Evolutionary conservation across 2,888 invertebrate genomes (phyloP), one percentile per base, ranked within the genome.

Genomic region (Dryobota labecula): DNA sequence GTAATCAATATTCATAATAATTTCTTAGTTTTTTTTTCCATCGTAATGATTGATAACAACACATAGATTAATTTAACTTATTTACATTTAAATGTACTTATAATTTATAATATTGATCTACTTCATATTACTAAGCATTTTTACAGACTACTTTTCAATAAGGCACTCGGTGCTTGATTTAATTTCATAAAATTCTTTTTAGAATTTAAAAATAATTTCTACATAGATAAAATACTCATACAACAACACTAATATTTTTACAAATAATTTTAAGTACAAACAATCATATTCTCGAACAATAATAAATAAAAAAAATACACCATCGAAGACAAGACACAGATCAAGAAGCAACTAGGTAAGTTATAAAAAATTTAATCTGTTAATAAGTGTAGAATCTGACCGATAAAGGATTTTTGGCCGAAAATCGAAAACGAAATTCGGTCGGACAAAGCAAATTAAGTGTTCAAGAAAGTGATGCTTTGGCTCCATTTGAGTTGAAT

Each of bases 81-180:
- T 76, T 71, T 81, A 76, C 77, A 71, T 33, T 64, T 13, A 45
- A 20, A 58, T 24, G 43, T 60, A 70, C 65, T 61, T 81, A 68
- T 24, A 58, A 62, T 75, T 61, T 81, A 68, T 24, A 58, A 62
- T 75, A 75, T 49, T 30, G 1, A 20, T 15, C 5, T 51, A 63
- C 5, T 53, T 57, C 11, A 41, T 60, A 76, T 54, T 43, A 51
- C 43, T 64, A 80, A 86, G 82, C 78, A 81, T 78, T 90, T 92
- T 82, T 94, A 95, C 93, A 92, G 78, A 86, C 95, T 95, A 95
- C 93, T 45, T 84, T 91, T 89, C 69, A 87, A 88, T 94, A 95
- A 95, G 95, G 95, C 95, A 95, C 95, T 94, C 92, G 92, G 94
- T 94, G 95, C 93, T 88, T 89, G 82, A 86, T 84, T 81, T 87